Evolutionary conservation across 1,140 invertebrate genomes (phyloP).

Genomic region (Rhagoletis zephyria): DNA sequence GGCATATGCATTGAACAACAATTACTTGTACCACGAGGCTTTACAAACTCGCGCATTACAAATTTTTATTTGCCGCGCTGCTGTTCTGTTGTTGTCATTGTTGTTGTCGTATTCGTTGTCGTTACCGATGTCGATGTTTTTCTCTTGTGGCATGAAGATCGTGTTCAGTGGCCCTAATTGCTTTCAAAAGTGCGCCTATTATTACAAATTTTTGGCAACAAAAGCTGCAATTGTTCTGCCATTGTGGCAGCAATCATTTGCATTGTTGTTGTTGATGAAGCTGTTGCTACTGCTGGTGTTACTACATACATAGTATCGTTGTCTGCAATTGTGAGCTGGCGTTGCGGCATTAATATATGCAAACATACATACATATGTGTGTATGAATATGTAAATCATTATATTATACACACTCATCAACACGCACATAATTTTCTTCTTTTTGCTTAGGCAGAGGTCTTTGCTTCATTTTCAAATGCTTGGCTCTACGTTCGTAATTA

Average conservation of each 20-base stretch:
- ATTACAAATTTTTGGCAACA: conserved; percentile 48
- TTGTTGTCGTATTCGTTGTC: background rate
- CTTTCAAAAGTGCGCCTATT: conserved; percentile 49
- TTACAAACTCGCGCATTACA: background rate
- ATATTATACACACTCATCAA: background rate
- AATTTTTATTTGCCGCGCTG: background rate
- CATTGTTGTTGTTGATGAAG: background rate
- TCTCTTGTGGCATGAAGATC: conserved; percentile 13
- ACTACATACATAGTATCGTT: background rate
- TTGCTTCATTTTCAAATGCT: background rate
- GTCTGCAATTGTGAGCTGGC: conserved; percentile 5
- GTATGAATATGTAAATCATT: background rate
- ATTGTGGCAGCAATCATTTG: background rate
- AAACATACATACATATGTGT: background rate
- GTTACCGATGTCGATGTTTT: background rate
- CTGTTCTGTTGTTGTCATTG: background rate
- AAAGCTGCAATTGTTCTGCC: conserved; percentile 34
- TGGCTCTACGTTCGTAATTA: background rate
- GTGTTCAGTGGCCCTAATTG: conserved; percentile 48
- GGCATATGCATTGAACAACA: too few relatives aligned
- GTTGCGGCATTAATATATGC: background rate
- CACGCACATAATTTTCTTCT: background rate
- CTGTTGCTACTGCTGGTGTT: background rate
- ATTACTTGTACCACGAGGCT: too few relatives aligned
- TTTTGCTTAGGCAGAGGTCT: background rate